Percentiles rank a stretch among this genome's conserved stretches.
Evolutionary conservation across 2,113 vertebrate species (phyloP).

Genomic region (Neoarius graeffei): DNA sequence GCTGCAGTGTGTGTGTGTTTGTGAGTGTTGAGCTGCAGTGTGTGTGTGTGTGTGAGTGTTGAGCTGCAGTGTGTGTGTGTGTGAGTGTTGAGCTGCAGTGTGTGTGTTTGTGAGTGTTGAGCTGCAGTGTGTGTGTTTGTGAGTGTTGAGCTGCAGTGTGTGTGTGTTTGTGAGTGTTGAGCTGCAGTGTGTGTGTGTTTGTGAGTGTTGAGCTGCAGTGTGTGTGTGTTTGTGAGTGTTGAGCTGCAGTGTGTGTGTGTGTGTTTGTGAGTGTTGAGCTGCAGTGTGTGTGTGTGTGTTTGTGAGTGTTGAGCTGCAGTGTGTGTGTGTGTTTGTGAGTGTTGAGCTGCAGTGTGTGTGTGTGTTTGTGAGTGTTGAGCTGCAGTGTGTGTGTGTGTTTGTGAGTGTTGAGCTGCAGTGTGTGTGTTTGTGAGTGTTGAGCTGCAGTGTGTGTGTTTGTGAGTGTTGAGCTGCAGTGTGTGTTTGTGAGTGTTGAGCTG

Average conservation of each 20-base stretch:
- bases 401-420: not conserved
- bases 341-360: not conserved
- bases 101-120: too few relatives aligned
- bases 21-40: too few relatives aligned
- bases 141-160: not conserved
- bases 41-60: not conserved
- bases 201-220: not conserved
- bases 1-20: not conserved
- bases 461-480: not conserved
- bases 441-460: not conserved
- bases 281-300: not conserved
- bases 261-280: not conserved
- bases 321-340: not conserved
- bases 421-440: not conserved
- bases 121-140: too few relatives aligned
- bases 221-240: not conserved
- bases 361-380: too few relatives aligned
- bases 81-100: constrained; percentile 42
- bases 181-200: too few relatives aligned
- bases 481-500: not conserved
- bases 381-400: too few relatives aligned
- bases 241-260: not conserved
- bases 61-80: constrained; percentile 64
- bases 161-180: too few relatives aligned
- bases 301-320: not conserved